A percentile compares a stretch with the other conserved stretches of the same genome.
These are phyloP conservation scores for Bombus confusus DNA, from an alignment of 1,140 invertebrate species.

Conservation along the genomic window DNA sequence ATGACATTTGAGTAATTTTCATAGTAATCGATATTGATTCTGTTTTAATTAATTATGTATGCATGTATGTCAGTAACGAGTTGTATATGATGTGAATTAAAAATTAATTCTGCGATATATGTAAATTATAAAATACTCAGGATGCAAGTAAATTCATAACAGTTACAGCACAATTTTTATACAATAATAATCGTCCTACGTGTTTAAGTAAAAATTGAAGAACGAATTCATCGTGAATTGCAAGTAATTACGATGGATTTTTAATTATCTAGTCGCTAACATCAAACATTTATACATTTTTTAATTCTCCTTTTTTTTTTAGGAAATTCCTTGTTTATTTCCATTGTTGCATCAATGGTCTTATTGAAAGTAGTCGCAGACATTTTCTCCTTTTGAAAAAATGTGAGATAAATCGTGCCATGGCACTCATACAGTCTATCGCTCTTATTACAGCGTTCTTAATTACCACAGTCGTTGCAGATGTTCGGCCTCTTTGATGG, in stretches of 20 bases:
- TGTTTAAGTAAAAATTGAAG: background rate
- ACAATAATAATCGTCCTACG: background rate
- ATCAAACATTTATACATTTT: background rate
- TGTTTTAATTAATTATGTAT: background rate
- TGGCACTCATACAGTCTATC: background rate
- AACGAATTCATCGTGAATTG: background rate
- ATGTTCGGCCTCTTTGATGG: constrained; percentile 68
- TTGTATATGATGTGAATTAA: too few species aligned
- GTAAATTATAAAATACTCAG: too few species aligned
- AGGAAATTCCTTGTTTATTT: background rate
- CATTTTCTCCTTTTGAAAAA: background rate
- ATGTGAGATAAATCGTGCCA: background rate
- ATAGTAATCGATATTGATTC: background rate
- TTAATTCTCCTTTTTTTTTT: background rate
- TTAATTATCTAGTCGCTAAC: background rate
- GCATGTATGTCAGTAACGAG: background rate
- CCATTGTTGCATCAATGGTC: background rate
- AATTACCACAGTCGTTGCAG: constrained; percentile 78
- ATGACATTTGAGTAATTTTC: background rate
- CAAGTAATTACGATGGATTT: background rate
- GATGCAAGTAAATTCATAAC: background rate
- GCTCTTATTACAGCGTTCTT: constrained; percentile 10
- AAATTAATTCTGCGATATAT: too few species aligned
- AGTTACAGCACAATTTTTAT: background rate
- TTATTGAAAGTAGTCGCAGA: background rate